Conservation (phyloP, 2,888 invertebrate species). For the Sepiola atlantica region DNA sequence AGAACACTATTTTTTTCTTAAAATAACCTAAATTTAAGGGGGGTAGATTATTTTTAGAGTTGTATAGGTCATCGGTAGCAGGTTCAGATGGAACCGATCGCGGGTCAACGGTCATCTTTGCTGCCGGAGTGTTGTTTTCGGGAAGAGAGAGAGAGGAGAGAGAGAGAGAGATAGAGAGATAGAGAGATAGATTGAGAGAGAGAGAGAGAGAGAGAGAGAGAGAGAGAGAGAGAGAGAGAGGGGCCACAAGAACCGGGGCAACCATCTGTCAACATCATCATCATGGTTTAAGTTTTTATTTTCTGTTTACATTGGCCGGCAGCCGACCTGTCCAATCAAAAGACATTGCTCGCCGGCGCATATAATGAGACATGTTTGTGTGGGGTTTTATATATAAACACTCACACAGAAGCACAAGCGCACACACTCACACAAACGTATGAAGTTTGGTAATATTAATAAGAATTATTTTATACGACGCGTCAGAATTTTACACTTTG, state of each 20-base stretch:
- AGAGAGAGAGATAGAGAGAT: no score
- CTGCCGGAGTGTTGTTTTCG: not conserved
- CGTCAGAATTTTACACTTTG: no score
- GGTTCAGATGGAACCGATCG: not conserved
- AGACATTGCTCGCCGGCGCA: not conserved
- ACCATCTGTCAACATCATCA: not conserved
- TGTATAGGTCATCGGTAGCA: not conserved
- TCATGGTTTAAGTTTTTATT: not conserved
- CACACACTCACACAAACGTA: not conserved
- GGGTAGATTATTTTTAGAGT: not conserved
- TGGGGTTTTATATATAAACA: not conserved
- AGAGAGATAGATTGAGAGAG: no score
- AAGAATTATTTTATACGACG: no score
- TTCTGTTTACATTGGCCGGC: not conserved
- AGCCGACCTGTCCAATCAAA: constrained; percentile 32
- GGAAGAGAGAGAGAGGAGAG: not conserved
- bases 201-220: no score
- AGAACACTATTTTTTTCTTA: not conserved
- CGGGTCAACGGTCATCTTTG: not conserved
- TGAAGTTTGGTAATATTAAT: no score
- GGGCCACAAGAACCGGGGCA: not conserved
- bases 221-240: not conserved
- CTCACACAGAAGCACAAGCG: no score
- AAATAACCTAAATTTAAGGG: not conserved
- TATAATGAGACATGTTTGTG: not conserved